Percentiles rank a stretch among this genome's conserved stretches.
These are phyloP conservation scores for Andrena trimmerana DNA, from an alignment of 2,888 invertebrate genomes.

Conservation along the genomic window DNA sequence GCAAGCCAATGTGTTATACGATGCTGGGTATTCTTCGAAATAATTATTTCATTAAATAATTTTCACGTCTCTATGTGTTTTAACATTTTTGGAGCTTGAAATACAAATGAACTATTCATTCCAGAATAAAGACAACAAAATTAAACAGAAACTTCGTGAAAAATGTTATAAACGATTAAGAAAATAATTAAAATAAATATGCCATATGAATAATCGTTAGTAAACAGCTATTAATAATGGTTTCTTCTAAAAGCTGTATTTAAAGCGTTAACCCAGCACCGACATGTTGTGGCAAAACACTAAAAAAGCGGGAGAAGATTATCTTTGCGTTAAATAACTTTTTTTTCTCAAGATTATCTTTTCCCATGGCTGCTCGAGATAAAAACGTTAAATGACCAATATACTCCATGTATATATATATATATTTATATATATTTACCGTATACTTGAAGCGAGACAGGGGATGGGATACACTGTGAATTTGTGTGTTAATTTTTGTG, in stretches of 20 bases:
- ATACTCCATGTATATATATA: constrained; percentile 31
- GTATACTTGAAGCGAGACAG: constrained; percentile 38
- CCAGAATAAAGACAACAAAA: not conserved
- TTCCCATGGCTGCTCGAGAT: constrained; percentile 26
- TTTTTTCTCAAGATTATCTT: constrained; percentile 29
- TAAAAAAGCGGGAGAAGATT: constrained; percentile 1
- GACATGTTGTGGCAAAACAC: constrained; percentile 7
- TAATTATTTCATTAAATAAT: not conserved
- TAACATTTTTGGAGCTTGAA: not conserved
- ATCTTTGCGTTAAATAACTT: not conserved
- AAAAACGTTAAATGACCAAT: constrained; percentile 40
- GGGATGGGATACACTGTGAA: not conserved
- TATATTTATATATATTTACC: constrained; percentile 21
- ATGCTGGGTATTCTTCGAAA: constrained; percentile 33
- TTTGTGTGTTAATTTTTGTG: constrained; percentile 20
- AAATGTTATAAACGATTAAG: not conserved
- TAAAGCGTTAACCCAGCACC: constrained; percentile 43
- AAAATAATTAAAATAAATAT: not conserved
- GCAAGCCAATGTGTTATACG: not conserved
- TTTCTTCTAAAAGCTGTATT: not conserved
- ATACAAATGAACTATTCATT: not conserved
- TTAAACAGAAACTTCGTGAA: not conserved
- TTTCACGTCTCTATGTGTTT: not conserved
- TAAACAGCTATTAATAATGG: not conserved
- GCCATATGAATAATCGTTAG: not conserved